Base-by-base conservation (phyloP, 2,113 vertebrate species). In the Rhinoderma darwinii region DNA sequence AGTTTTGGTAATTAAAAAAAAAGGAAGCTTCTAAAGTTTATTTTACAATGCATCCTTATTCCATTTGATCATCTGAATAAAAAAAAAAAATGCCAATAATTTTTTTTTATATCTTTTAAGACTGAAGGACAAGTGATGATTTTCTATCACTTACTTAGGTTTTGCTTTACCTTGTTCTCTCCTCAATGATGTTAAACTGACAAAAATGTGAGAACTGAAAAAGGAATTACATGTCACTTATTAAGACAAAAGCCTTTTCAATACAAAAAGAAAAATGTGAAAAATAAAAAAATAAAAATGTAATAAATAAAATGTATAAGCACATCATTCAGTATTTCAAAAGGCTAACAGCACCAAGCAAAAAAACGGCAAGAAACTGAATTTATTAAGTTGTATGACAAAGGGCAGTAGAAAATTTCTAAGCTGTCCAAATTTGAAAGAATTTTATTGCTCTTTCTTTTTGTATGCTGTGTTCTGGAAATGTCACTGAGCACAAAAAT, bases 401-500 rank as follows among this genome's bases (percentile, higher is more conserved):
- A 87, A 91, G 91, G 90, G 86, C 90, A 92, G 89, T 44, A 88
- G 89, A 88, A 91, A 92, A 89, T 88, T 86, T 89, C 86, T 89
- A 90, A 89, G 89, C 90, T 89, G 91, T 89, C 88, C 88, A 3
- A 32, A 91, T 90, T 91, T 86, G 87, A 81, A 91, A 91, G 86
- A 88, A 88, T 91, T 91, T 91, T 91, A 92, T 92, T 89, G 89
- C 88, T 89, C 87, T 89, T 91, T 89, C 89, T 61, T 89, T 73
- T 85, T 91, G 90, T 88, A 83, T 74, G 85, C 89, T 82, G 88
- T 89, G 90, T 86, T 89, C 80, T 88, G 78, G 84, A 90, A 91
- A 92, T 92, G 91, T 90, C 91, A 91, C 89, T 88, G 88, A 88
- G 90, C 2, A 66, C 32, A 9, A 66, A 66, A 66, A 32, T 59